These are phyloP conservation scores for Gila robusta DNA, from an alignment of 2,797 vertebrate genomes.

Conservation along the genomic window DNA sequence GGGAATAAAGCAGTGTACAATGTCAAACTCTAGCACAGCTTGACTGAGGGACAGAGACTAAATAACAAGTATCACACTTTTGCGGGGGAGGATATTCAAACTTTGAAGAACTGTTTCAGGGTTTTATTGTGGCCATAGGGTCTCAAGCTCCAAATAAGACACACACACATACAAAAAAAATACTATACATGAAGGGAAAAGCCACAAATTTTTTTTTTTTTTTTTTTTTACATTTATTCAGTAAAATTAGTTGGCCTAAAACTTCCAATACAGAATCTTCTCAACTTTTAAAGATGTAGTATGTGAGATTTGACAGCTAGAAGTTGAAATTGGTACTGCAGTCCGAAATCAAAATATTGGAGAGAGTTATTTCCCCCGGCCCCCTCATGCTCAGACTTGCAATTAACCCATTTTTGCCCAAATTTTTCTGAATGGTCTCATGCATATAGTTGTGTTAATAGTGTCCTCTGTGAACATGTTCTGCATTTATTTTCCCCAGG, in stretches of 20 bases:
- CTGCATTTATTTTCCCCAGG: no score
- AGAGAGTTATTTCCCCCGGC: no score
- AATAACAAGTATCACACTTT: constrained; percentile 27
- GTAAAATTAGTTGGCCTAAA: neutral
- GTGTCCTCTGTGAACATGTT: no score
- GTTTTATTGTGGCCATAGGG: neutral
- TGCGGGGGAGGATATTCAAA: neutral
- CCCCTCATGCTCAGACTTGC: no score
- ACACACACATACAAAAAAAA: neutral
- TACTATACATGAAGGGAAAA: neutral
- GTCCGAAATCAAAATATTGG: no score
- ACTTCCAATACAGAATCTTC: neutral
- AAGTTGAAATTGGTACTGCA: no score
- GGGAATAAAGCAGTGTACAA: constrained; percentile 43
- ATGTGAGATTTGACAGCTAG: no score
- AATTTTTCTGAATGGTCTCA: no score
- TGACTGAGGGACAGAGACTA: constrained; percentile 38
- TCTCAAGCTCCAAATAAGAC: neutral
- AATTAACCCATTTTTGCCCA: no score
- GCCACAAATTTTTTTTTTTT: neutral
- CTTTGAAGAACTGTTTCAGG: neutral
- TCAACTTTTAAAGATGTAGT: neutral
- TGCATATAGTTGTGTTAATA: no score
- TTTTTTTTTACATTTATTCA: neutral
- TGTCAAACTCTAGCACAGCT: constrained; percentile 36